phyloP scores from a whole-genome alignment of 1,140 invertebrate species.

The Calephelis virginiensis region DNA sequence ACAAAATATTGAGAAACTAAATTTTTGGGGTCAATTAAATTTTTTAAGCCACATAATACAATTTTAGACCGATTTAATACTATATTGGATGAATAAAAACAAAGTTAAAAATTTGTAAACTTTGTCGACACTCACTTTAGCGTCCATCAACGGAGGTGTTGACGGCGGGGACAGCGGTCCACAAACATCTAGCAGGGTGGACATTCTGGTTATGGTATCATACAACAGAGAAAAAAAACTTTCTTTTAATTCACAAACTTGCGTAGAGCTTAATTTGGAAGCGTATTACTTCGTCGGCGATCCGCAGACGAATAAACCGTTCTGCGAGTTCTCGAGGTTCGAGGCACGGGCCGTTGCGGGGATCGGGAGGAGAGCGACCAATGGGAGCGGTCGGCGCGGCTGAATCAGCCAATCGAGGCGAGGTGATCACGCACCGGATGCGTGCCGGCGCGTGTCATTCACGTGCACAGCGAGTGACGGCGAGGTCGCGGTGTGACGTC shows the following conservation, averaged over 20 bases:
- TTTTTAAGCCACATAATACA: conserved; percentile 25
- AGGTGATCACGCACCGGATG: conserved; percentile 73
- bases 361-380: conserved; percentile 46
- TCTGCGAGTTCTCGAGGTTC: conserved; percentile 49
- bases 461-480: conserved; percentile 79
- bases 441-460: conserved; percentile 80
- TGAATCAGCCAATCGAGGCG: conserved; percentile 66
- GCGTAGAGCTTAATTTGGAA: conserved; percentile 41
- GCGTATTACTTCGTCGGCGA: conserved; percentile 56
- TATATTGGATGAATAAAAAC: conserved; percentile 30
- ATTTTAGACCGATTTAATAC: conserved; percentile 1
- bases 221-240: conserved; percentile 61
- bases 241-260: conserved; percentile 72
- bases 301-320: conserved; percentile 71
- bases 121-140: conserved; percentile 68
- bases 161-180: conserved; percentile 75
- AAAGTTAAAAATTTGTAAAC: conserved; percentile 26
- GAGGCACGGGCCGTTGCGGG: conserved; percentile 45
- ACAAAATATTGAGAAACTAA: conserved; percentile 23
- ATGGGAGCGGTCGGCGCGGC: conserved; percentile 63
- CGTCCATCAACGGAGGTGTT: conserved; percentile 74
- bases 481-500: conserved; percentile 78
- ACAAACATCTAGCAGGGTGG: conserved; percentile 68
- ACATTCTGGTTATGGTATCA: conserved; percentile 60
- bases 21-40: conserved; percentile 19